These are phyloP conservation scores for Cephonodes hylas DNA, from an alignment of 2,888 invertebrate genomes.

Conservation along the genomic window DNA sequence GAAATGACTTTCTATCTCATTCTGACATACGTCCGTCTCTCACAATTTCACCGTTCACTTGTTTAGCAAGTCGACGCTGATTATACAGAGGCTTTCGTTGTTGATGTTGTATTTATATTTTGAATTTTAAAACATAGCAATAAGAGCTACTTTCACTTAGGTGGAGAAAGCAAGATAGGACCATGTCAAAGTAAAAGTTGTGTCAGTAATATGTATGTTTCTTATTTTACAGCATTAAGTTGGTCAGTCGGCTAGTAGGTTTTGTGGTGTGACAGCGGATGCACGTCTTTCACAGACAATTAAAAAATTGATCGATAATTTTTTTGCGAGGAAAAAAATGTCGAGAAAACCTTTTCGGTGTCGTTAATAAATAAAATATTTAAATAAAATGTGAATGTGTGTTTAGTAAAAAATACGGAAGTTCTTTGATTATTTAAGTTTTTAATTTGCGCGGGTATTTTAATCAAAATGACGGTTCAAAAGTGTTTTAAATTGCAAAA, in stretches of 20 bases:
- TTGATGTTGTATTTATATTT: conserved; percentile 17
- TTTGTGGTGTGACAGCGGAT: conserved; percentile 47
- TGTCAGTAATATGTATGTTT: conserved; percentile 74
- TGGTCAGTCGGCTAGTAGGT: conserved; percentile 80
- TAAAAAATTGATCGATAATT: conserved; percentile 23
- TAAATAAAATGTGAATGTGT: conserved; percentile 53
- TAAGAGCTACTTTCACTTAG: background rate
- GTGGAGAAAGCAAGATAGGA: conserved; percentile 43
- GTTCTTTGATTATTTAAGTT: conserved; percentile 28
- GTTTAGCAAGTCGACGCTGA: conserved; percentile 68
- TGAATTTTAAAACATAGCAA: background rate
- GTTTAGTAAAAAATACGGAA: conserved; percentile 31
- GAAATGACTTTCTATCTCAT: conserved; percentile 60
- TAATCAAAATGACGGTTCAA: conserved; percentile 70
- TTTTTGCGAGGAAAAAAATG: conserved; percentile 50
- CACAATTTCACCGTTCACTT: conserved; percentile 81
- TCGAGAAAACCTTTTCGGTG: conserved; percentile 55
- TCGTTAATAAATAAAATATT: conserved; percentile 30
- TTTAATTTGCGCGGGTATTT: conserved; percentile 51
- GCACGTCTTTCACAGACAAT: conserved; percentile 46
- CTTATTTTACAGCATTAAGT: conserved; percentile 78
- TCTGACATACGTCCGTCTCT: conserved; percentile 61
- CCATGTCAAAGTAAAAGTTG: conserved; percentile 43
- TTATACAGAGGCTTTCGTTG: conserved; percentile 20
- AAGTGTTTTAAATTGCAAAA: conserved; percentile 62